Conservation (phyloP, 2,113 vertebrate genomes). For the Cranoglanis bouderius region DNA sequence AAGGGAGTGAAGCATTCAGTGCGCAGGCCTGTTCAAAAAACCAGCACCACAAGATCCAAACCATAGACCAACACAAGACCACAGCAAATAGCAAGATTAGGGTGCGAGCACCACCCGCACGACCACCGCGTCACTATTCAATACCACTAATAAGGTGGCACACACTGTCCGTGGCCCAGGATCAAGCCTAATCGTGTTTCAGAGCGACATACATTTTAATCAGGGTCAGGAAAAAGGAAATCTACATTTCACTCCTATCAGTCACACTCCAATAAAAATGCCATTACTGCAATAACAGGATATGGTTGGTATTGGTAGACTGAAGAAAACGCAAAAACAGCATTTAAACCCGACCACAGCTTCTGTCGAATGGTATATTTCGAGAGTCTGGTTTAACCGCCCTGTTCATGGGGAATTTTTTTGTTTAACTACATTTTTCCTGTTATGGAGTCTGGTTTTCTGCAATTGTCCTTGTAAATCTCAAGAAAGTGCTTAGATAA, state of each 20-base stretch:
- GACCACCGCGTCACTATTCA: slow-evolving; percentile 68
- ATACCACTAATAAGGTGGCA: slow-evolving; percentile 77
- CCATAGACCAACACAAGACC: slow-evolving; percentile 77
- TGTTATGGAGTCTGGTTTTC: slow-evolving; percentile 61
- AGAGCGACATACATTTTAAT: slow-evolving; percentile 38
- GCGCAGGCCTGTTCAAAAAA: slow-evolving; percentile 63
- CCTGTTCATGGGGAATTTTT: slow-evolving; percentile 67
- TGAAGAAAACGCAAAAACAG: slow-evolving; percentile 73
- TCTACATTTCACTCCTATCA: slow-evolving; percentile 50
- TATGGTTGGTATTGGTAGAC: slow-evolving; percentile 73
- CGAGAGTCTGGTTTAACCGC: slow-evolving; percentile 58
- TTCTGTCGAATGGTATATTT: slow-evolving; percentile 67
- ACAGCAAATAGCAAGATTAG: slow-evolving; percentile 80
- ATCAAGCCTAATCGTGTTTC: slow-evolving; percentile 71
- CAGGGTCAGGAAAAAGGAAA: slow-evolving; percentile 39
- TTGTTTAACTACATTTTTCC: slow-evolving; percentile 58
- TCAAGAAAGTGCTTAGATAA: slow-evolving; percentile 67
- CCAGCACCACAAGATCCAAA: slow-evolving; percentile 76
- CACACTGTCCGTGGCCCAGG: slow-evolving; percentile 68
- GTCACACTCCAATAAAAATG: slow-evolving; percentile 70
- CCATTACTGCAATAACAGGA: slow-evolving; percentile 76
- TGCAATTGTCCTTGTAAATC: slow-evolving; percentile 67
- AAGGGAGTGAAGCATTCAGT: slow-evolving; percentile 64
- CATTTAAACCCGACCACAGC: slow-evolving; percentile 67
- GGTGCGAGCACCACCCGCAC: slow-evolving; percentile 75